phyloP scores from a whole-genome alignment of 2,113 vertebrate genomes.

The Atlantisia rogersi region DNA sequence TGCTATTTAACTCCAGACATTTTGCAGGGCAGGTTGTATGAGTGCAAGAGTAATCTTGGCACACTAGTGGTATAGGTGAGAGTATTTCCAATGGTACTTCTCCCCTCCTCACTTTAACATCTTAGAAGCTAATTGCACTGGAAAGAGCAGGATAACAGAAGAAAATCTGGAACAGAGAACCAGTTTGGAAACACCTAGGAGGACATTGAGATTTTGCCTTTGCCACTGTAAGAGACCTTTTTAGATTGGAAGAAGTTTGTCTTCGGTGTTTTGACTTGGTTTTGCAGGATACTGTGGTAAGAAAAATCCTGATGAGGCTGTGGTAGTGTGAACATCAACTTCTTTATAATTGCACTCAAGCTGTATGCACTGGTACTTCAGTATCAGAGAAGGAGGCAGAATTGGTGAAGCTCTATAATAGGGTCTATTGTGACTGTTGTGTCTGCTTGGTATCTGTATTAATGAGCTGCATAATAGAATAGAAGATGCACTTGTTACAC shows the following conservation, averaged over 20 bases:
- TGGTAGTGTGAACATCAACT: neutral
- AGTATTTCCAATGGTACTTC: neutral
- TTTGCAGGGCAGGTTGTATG: neutral
- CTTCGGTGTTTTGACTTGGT: neutral
- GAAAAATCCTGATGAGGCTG: neutral
- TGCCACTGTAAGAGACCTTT: neutral
- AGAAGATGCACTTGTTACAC: neutral
- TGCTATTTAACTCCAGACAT: neutral
- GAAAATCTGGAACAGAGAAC: neutral
- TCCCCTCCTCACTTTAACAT: neutral
- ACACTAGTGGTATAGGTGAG: neutral
- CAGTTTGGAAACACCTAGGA: neutral
- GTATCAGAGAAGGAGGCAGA: neutral
- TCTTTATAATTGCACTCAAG: neutral
- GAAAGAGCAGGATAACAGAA: neutral
- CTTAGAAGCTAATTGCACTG: neutral
- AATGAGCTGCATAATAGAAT: neutral
- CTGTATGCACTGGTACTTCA: neutral
- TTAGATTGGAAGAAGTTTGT: neutral
- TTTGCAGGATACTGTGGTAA: neutral
- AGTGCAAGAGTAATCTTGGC: neutral
- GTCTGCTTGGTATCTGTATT: neutral
- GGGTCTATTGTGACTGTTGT: neutral
- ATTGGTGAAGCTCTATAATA: neutral
- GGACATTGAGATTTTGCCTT: neutral